A percentile compares a stretch with the other conserved stretches of the same genome.
Evolutionary conservation across 2,113 vertebrate genomes (phyloP).

Genomic region (Telmatochromis sp.): DNA sequence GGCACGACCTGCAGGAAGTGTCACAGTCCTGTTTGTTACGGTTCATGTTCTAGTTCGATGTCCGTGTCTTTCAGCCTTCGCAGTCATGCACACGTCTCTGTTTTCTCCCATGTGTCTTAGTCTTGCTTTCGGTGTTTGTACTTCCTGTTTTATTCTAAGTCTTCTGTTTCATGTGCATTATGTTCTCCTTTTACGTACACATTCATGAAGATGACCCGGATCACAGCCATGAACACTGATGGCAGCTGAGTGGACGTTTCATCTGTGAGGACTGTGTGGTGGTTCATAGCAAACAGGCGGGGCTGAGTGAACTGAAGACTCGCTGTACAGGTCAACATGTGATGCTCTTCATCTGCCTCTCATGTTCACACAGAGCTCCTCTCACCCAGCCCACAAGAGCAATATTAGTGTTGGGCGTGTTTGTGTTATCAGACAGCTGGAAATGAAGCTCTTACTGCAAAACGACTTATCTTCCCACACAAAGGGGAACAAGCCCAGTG

Average conservation of each 20-base stretch:
- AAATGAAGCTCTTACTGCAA: not conserved
- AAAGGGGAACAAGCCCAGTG: not conserved
- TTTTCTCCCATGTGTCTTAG: rapidly evolving
- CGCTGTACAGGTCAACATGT: not conserved
- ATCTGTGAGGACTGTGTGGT: not conserved
- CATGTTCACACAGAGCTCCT: not conserved
- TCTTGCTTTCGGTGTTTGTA: not conserved
- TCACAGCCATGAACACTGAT: rapidly evolving
- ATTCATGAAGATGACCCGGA: rapidly evolving
- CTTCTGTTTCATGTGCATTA: not conserved
- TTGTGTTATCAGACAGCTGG: not conserved
- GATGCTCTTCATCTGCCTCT: not conserved
- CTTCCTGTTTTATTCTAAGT: not conserved
- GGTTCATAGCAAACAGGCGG: rapidly evolving
- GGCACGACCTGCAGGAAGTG: not conserved
- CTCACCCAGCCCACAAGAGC: not conserved
- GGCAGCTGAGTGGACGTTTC: not conserved
- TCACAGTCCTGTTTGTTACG: not conserved
- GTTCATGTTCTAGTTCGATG: not conserved
- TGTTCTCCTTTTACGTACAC: rapidly evolving
- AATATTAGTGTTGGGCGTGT: not conserved
- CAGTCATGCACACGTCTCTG: rapidly evolving
- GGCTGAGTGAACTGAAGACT: not conserved
- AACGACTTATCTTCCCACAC: not conserved
- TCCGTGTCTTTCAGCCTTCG: not conserved